Base-by-base conservation (phyloP, 2,888 invertebrate genomes). In the Silvanus unidentatus region DNA sequence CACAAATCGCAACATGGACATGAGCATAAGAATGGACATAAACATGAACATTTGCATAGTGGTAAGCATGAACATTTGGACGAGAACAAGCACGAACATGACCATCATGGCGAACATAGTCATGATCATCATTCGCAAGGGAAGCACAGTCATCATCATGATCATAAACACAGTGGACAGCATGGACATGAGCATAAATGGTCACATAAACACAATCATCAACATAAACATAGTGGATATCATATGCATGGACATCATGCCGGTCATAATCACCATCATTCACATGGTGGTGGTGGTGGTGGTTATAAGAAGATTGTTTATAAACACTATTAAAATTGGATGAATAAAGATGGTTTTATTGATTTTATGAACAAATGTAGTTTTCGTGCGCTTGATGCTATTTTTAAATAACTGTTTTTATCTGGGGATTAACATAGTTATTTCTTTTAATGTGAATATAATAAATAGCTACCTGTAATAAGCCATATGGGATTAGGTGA, bases 121-220 rank as follows among this genome's bases (percentile, higher is more conserved):
- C 53, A 53, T 27, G 44, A 48, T 27, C 44, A 47, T 42, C 34
- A 43, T 14, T 49, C 50, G 30, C 48, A 54, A 13, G 32, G 54
- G 28, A 41, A 58, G 1, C 55, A 56, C 22, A 44, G 55, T 14
- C 58, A 59, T 37, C 39, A 50, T 1, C 55, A 58, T 39, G 41
- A 42, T 1, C 58, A 60, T 36, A 49, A 54, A 35, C 59, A 60
- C 12, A 50, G 52, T 2, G 60, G 60, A 39, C 51, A 50, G 27
- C 59, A 61, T 30, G 51, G 51, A n/a, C 57, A 58, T 45, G 48
- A 58, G 5, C 57, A 60, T 37, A 49, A 53, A 44, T 48, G 47
- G 40, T 42, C 50, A 8, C 49, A 58, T 35, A 49, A 55, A 22
- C 55, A 55, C 43, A 16, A 41, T 11, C 51, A 52, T 42, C n/a